Conservation (phyloP, 2,113 vertebrate genomes). For the Sylvia atricapilla region DNA sequence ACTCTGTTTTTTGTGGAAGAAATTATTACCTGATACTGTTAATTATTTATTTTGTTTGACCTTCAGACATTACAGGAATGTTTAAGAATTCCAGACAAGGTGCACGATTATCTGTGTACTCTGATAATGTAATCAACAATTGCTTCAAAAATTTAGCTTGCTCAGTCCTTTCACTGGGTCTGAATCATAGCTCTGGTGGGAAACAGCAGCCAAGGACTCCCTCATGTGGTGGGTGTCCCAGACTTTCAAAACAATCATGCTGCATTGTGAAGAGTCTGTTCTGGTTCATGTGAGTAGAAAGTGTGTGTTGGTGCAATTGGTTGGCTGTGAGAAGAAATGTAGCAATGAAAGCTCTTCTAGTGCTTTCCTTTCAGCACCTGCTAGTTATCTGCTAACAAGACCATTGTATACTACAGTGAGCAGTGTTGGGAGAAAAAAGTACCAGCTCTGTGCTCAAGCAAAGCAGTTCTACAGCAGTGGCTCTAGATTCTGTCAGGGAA, state of each 20-base stretch:
- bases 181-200: not conserved
- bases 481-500: not conserved
- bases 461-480: not conserved
- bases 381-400: not conserved
- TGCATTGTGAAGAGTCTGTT: rapidly evolving
- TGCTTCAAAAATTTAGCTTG: not conserved
- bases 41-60: not conserved
- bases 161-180: not conserved
- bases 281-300: rapidly evolving
- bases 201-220: constrained; percentile 32
- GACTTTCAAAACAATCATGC: not conserved
- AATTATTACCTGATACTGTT: rapidly evolving
- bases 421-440: rapidly evolving
- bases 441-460: not conserved
- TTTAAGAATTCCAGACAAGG: not conserved
- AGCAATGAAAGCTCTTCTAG: not conserved
- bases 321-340: not conserved
- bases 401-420: not conserved
- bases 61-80: not conserved
- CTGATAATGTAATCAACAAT: not conserved
- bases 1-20: not conserved
- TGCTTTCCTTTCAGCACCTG: not conserved
- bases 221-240: constrained; percentile 27
- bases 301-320: not conserved
- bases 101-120: not conserved